Evolutionary conservation across 1,140 invertebrate genomes (phyloP).

Genomic region (Ctenoplectra terminalis): DNA sequence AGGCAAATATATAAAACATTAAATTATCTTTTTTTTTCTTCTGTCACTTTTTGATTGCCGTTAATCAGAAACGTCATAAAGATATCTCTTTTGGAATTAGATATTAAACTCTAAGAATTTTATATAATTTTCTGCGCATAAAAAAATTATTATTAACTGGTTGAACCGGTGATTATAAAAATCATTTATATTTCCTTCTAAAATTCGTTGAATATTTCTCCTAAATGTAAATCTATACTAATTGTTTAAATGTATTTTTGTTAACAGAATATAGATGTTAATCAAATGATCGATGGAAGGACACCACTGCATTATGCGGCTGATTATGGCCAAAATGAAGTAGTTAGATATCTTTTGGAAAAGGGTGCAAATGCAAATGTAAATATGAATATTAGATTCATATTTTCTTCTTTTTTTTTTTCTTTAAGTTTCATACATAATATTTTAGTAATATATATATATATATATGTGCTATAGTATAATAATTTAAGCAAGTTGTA

Average conservation of each 20-base stretch:
- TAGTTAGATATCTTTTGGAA: slow-evolving; percentile 93
- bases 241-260: slow-evolving; percentile 48
- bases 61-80: slow-evolving; percentile 3
- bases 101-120: neutral
- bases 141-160: neutral
- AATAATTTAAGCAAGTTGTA: slow-evolving; percentile 12
- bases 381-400: slow-evolving; percentile 74
- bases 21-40: slow-evolving; percentile 7
- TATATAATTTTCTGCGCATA: neutral
- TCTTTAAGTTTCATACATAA: too few species aligned
- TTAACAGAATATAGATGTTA: slow-evolving; percentile 91
- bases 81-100: neutral
- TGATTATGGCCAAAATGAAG: slow-evolving; percentile 96
- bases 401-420: too few species aligned
- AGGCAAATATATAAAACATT: slow-evolving; percentile 83
- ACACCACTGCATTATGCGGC: slow-evolving; percentile 95
- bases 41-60: slow-evolving; percentile 10
- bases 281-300: slow-evolving; percentile 93
- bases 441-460: too few species aligned
- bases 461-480: neutral
- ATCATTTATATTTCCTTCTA: neutral
- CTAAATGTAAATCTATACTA: too few species aligned
- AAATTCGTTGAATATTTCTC: neutral
- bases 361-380: slow-evolving; percentile 97
- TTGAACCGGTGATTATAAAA: neutral